These are phyloP conservation scores for Mya arenaria DNA, from an alignment of 1,140 invertebrate species.

Conservation along the genomic window DNA sequence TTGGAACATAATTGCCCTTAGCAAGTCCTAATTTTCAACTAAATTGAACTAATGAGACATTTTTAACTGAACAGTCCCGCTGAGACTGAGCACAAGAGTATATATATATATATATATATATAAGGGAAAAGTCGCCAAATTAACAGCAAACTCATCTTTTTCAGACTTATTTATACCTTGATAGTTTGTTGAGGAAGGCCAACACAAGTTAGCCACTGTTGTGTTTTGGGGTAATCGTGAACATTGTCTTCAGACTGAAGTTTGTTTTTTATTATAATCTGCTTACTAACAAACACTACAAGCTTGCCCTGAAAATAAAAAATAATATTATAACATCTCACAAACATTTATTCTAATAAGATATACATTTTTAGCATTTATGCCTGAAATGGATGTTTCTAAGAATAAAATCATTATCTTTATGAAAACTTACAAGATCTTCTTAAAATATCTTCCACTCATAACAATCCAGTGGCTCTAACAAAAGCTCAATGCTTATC, in stretches of 20 bases:
- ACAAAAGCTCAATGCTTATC: too few species aligned
- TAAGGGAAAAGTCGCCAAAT: background rate
- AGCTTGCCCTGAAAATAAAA: conserved; percentile 90
- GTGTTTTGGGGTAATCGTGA: conserved; percentile 86
- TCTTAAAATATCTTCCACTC: too few species aligned
- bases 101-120: conserved; percentile 1
- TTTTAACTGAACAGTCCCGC: too few species aligned
- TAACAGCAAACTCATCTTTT: background rate
- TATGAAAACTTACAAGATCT: too few species aligned
- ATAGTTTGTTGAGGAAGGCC: conserved; percentile 88
- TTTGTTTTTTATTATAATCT: conserved; percentile 92
- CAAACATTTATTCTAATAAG: background rate
- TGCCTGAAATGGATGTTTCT: too few species aligned
- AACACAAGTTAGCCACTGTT: conserved; percentile 95
- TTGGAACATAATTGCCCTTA: too few species aligned
- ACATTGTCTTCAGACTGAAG: conserved; percentile 78
- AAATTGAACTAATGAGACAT: too few species aligned
- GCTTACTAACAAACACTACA: conserved; percentile 94
- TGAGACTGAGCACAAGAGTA: too few species aligned
- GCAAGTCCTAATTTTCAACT: too few species aligned
- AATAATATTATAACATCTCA: background rate
- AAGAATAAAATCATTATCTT: too few species aligned
- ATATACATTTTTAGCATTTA: too few species aligned
- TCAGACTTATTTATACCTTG: conserved; percentile 82
- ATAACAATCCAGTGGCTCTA: too few species aligned